phyloP scores from a whole-genome alignment of 2,797 vertebrate species.

The Pristis pectinata region DNA sequence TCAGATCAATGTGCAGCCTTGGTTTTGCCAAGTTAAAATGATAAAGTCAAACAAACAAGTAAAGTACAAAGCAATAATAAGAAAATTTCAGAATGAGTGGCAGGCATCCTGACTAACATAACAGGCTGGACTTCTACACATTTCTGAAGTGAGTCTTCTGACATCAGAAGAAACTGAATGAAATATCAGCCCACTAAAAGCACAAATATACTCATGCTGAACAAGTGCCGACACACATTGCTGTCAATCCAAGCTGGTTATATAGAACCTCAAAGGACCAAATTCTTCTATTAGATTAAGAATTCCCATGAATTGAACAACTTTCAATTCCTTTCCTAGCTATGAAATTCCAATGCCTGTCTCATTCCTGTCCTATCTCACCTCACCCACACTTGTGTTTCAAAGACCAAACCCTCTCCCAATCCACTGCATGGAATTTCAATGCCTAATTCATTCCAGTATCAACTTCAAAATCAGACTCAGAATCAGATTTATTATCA shows the following conservation, averaged over 20 bases:
- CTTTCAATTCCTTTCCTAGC: no score
- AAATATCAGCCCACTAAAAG: not conserved
- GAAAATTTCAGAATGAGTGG: not conserved
- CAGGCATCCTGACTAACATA: not conserved
- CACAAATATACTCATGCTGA: not conserved
- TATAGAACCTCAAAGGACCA: not conserved
- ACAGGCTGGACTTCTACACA: not conserved
- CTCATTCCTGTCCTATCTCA: no score
- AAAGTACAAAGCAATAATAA: not conserved
- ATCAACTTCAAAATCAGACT: no score
- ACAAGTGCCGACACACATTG: not conserved
- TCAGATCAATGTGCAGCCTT: not conserved
- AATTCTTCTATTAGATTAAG: not conserved
- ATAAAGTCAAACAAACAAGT: constrained; percentile 25
- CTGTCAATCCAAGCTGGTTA: not conserved
- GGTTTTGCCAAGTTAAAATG: not conserved
- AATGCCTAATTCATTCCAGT: no score
- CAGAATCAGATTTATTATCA: no score
- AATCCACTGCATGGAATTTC: no score
- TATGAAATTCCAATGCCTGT: not conserved
- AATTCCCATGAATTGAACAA: not conserved
- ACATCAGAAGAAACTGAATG: not conserved
- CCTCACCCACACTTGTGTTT: no score
- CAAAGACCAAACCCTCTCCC: no score
- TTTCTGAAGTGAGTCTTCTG: not conserved